These are phyloP conservation scores for Leptobrachium leishanense DNA, from an alignment of 2,113 vertebrate genomes.

Conservation along the genomic window DNA sequence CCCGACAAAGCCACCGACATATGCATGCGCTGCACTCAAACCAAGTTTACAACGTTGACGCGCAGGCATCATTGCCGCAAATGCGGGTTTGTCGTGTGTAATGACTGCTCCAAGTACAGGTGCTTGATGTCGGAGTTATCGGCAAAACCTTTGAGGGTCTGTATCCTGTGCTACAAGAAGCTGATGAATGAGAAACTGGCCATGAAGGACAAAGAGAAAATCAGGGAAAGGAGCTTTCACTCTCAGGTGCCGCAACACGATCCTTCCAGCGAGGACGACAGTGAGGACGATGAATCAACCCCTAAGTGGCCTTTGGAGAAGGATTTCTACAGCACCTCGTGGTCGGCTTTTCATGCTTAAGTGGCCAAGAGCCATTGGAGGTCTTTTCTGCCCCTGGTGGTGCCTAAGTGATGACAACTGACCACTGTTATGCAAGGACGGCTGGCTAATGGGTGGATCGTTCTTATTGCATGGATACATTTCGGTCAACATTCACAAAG, in stretches of 20 bases:
- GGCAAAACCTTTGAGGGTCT: conserved; percentile 76
- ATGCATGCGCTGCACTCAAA: conserved; percentile 87
- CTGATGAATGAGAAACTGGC: conserved; percentile 58
- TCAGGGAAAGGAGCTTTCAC: conserved; percentile 27
- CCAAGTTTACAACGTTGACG: conserved; percentile 74
- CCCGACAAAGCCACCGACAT: conserved; percentile 79
- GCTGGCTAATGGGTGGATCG: no score
- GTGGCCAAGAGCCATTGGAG: no score
- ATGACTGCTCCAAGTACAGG: conserved; percentile 74
- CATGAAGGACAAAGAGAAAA: conserved; percentile 27
- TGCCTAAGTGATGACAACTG: no score
- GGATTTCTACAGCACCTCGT: conserved; percentile 68
- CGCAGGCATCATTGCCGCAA: conserved; percentile 87
- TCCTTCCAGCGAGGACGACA: conserved; percentile 70
- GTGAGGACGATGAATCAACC: conserved; percentile 58
- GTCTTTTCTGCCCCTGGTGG: no score
- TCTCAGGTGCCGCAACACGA: conserved; percentile 43
- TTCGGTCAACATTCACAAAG: no score
- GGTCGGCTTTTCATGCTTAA: conserved; percentile 77
- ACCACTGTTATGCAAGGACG: no score
- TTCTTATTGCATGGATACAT: no score
- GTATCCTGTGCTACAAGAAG: conserved; percentile 69
- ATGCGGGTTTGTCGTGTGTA: conserved; percentile 86
- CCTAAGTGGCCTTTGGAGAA: conserved; percentile 65
- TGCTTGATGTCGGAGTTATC: conserved; percentile 78